Evolutionary conservation across 2,888 invertebrate genomes (phyloP).

Genomic region (Sclerodermus sp.): DNA sequence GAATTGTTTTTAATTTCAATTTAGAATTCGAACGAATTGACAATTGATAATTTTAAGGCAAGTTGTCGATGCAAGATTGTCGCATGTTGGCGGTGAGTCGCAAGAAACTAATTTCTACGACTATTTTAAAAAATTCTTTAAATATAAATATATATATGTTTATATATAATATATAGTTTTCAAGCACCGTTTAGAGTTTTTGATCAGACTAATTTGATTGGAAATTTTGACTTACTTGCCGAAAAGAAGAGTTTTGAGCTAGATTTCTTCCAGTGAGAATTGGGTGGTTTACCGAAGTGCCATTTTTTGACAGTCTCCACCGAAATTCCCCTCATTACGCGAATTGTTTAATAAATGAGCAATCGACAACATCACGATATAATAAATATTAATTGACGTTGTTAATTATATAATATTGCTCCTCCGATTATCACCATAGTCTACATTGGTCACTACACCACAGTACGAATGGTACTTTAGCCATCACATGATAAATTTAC

Average conservation of each 20-base stretch:
- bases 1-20: no score
- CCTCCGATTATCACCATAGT: neutral
- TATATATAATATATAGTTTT: no score
- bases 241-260: no score
- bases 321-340: neutral
- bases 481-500: no score
- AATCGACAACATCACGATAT: neutral
- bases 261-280: neutral
- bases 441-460: no score
- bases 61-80: conserved; percentile 18
- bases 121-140: no score
- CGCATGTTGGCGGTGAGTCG: neutral
- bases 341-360: neutral
- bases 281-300: neutral
- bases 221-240: no score
- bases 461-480: no score
- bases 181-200: no score
- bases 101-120: no score
- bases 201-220: no score
- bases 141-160: no score
- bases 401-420: conserved; percentile 11
- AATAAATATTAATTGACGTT: conserved; percentile 28
- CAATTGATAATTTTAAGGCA: conserved; percentile 10
- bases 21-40: conserved; percentile 1
- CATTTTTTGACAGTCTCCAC: neutral